Evolutionary conservation across 2,113 vertebrate genomes (phyloP).

Genomic region (Callorhinus ursinus): DNA sequence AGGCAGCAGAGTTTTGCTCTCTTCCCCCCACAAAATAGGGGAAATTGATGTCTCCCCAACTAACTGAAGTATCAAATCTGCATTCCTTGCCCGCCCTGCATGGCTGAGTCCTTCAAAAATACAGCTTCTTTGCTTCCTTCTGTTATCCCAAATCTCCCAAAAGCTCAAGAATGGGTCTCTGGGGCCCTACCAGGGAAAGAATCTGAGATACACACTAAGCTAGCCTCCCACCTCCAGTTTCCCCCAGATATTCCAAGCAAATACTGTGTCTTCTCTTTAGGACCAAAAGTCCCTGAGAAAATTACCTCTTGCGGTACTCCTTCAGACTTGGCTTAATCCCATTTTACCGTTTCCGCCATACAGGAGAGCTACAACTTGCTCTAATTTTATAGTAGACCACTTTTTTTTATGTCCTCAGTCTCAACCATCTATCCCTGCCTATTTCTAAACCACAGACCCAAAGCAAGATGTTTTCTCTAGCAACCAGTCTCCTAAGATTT

Average conservation of each 20-base stretch:
- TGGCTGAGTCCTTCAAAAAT: background rate
- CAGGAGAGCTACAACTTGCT: background rate
- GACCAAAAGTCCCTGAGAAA: background rate
- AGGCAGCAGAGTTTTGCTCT: background rate
- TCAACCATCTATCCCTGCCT: background rate
- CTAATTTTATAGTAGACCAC: background rate
- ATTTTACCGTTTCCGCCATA: background rate
- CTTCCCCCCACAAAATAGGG: background rate
- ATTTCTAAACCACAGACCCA: constrained; percentile 34
- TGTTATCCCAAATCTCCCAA: background rate
- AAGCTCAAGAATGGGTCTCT: background rate
- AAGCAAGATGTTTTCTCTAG: background rate
- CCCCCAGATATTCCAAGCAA: background rate
- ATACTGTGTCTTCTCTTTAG: background rate
- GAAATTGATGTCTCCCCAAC: background rate
- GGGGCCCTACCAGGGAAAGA: background rate
- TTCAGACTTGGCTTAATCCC: background rate
- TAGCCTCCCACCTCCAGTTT: background rate
- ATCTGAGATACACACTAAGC: background rate
- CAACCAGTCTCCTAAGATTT: background rate
- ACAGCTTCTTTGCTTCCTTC: background rate
- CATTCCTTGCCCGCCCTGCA: background rate
- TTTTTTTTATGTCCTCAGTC: background rate
- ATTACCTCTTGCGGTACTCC: background rate
- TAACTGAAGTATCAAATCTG: background rate